Evolutionary conservation across 2,797 vertebrate genomes (phyloP).

Genomic region (Ispidina picta): DNA sequence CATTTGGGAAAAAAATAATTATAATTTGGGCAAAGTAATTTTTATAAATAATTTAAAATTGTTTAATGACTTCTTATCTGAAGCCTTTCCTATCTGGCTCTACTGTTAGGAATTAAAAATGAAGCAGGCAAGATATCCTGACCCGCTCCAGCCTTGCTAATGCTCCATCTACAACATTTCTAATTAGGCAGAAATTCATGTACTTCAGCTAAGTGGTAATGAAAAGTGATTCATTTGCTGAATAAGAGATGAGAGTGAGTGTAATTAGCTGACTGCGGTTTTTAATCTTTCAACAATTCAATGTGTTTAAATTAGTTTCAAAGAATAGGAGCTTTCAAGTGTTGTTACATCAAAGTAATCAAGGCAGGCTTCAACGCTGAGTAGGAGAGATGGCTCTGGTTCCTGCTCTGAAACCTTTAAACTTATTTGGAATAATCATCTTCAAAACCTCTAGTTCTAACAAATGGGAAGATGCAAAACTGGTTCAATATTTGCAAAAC

Average conservation of each 20-base stretch:
- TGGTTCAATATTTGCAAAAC: neutral
- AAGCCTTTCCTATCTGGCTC: conserved; percentile 79
- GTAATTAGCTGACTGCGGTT: conserved; percentile 85
- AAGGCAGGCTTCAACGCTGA: conserved; percentile 69
- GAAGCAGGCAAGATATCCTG: conserved; percentile 82
- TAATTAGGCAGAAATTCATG: conserved; percentile 88
- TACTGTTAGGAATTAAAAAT: conserved; percentile 83
- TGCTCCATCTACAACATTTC: conserved; percentile 85
- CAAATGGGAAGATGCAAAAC: conserved; percentile 27
- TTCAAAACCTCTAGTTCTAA: conserved; percentile 10
- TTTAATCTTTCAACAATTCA: conserved; percentile 86
- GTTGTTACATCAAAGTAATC: conserved; percentile 83
- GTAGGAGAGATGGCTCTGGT: conserved; percentile 46
- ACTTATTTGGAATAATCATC: conserved; percentile 53
- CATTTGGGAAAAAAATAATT: conserved; percentile 82
- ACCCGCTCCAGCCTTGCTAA: conserved; percentile 81
- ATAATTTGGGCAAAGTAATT: conserved; percentile 86
- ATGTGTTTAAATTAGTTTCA: conserved; percentile 87
- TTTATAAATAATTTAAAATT: conserved; percentile 89
- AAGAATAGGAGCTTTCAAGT: conserved; percentile 85
- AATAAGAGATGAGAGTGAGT: conserved; percentile 85
- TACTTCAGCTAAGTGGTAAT: conserved; percentile 86
- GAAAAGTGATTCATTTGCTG: conserved; percentile 87
- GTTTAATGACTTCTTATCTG: conserved; percentile 85
- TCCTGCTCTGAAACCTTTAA: conserved; percentile 61